Conservation (phyloP, 2,888 invertebrate species). For the Drosophila gaucha region DNA sequence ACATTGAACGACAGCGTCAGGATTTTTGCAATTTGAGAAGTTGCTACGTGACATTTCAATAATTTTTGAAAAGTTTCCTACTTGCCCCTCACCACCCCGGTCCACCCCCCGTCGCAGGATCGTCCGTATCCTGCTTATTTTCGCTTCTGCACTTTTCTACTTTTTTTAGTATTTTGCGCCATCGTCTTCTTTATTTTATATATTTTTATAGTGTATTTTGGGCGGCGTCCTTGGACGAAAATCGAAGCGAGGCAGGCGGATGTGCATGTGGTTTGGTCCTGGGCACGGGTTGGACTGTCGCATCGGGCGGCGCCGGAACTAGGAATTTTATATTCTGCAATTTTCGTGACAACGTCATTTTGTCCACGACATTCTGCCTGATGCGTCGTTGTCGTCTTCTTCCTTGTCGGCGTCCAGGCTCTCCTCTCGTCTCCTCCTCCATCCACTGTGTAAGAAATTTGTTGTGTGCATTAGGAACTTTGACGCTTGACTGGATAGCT, state of each 20-base stretch:
- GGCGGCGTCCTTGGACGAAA: constrained; percentile 72
- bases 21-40: constrained; percentile 84
- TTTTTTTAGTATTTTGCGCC: constrained; percentile 51
- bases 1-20: constrained; percentile 84
- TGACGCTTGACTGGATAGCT: constrained; percentile 83
- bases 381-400: constrained; percentile 64
- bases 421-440: neutral
- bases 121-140: constrained; percentile 31
- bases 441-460: constrained; percentile 74
- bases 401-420: constrained; percentile 51
- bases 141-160: constrained; percentile 23
- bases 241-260: constrained; percentile 65
- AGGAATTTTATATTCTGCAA: constrained; percentile 82
- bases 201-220: constrained; percentile 72
- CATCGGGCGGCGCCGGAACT: constrained; percentile 66
- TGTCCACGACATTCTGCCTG: constrained; percentile 81
- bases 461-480: constrained; percentile 83
- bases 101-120: no score
- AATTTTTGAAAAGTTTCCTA: constrained; percentile 83
- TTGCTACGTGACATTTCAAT: constrained; percentile 84
- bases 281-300: constrained; percentile 37
- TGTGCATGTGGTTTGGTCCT: constrained; percentile 65
- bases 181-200: constrained; percentile 58
- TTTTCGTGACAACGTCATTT: constrained; percentile 83
- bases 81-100: constrained; percentile 29